Evolutionary conservation across 2,113 vertebrate genomes (phyloP).

Genomic region (Phaethon lepturus): DNA sequence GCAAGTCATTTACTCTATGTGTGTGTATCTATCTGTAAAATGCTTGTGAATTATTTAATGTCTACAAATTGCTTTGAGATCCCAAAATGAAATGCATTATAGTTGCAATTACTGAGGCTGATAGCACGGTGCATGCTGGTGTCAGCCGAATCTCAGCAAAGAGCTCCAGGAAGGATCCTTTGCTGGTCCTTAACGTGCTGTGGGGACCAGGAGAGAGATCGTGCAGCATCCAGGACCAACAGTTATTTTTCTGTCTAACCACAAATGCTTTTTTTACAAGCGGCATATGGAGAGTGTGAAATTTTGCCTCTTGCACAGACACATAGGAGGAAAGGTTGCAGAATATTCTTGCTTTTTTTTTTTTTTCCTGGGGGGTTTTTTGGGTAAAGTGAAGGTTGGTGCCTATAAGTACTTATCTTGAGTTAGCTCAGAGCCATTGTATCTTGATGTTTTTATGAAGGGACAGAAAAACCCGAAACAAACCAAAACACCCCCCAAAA

Average conservation of each 20-base stretch:
- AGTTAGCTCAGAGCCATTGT: too few species aligned
- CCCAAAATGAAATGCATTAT: neutral
- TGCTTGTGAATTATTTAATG: constrained; percentile 14
- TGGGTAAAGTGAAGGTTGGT: neutral
- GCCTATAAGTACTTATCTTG: rapidly evolving
- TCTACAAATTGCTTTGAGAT: neutral
- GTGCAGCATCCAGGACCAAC: neutral
- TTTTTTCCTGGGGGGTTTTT: neutral
- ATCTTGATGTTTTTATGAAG: neutral
- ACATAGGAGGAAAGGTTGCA: rapidly evolving
- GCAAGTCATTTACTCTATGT: neutral
- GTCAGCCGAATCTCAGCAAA: neutral
- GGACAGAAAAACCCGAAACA: too few species aligned
- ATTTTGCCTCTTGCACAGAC: neutral
- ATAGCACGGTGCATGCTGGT: rapidly evolving
- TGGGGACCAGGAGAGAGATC: neutral
- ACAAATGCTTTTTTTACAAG: too few species aligned
- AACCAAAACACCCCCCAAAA: too few species aligned
- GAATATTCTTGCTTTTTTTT: rapidly evolving
- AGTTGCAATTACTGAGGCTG: neutral
- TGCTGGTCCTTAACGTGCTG: rapidly evolving
- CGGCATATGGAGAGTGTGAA: too few species aligned
- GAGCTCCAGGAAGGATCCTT: neutral
- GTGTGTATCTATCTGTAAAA: neutral
- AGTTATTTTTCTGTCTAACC: neutral